phyloP scores from a whole-genome alignment of 2,888 invertebrate species.

The Agrenia bidenticulata region DNA sequence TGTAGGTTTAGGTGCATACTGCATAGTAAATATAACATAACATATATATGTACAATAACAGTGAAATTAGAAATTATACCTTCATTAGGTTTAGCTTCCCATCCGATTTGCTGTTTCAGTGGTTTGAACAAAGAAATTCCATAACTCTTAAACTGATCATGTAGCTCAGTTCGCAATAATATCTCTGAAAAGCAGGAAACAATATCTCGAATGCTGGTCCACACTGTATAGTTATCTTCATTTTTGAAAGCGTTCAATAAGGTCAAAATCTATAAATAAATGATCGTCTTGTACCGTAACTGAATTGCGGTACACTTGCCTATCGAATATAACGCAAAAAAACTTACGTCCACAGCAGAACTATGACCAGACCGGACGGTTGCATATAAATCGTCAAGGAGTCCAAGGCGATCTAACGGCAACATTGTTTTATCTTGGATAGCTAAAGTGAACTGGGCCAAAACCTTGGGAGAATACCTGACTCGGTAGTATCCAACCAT shows the following conservation, averaged over 20 bases:
- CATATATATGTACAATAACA: no score
- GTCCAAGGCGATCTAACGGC: slow-evolving; percentile 82
- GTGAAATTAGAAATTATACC: slow-evolving; percentile 59
- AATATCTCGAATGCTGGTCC: slow-evolving; percentile 79
- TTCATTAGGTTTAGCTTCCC: slow-evolving; percentile 80
- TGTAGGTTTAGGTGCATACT: no score
- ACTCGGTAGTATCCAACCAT: slow-evolving; percentile 89
- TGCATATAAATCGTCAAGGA: slow-evolving; percentile 89
- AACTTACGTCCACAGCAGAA: slow-evolving; percentile 67
- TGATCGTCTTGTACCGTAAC: not conserved
- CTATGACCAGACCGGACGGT: slow-evolving; percentile 79
- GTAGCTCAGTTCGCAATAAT: slow-evolving; percentile 75
- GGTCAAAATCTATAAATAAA: slow-evolving; percentile 60
- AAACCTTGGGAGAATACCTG: slow-evolving; percentile 73
- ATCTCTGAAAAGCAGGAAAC: slow-evolving; percentile 72
- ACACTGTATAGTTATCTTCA: slow-evolving; percentile 90
- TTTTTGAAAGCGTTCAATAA: slow-evolving; percentile 78
- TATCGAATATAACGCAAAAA: no score
- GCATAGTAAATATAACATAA: no score
- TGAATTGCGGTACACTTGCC: not conserved
- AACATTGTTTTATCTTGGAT: slow-evolving; percentile 76
- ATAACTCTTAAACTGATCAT: slow-evolving; percentile 71
- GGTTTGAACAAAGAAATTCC: slow-evolving; percentile 73
- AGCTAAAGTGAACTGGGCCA: slow-evolving; percentile 74
- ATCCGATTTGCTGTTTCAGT: slow-evolving; percentile 75